phyloP scores from a whole-genome alignment of 2,113 vertebrate genomes.

The Candoia aspera region DNA sequence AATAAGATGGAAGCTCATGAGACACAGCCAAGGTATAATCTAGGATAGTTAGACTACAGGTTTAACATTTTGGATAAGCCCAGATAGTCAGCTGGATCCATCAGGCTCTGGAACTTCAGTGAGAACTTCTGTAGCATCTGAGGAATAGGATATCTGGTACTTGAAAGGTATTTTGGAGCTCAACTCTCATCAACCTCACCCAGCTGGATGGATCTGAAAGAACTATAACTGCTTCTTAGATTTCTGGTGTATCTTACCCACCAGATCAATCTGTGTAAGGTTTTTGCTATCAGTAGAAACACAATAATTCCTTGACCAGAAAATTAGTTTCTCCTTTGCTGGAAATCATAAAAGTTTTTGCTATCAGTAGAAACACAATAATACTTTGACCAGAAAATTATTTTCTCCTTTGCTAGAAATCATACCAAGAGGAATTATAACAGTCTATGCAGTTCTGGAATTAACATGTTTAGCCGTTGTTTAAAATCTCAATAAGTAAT shows the following conservation, averaged over 20 bases:
- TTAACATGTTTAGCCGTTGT: not conserved
- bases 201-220: not conserved
- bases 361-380: not conserved
- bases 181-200: not conserved
- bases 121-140: not conserved
- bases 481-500: not conserved
- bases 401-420: not conserved
- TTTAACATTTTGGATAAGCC: not conserved
- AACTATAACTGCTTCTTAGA: not conserved
- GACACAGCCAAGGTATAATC: too few species aligned
- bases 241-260: not conserved
- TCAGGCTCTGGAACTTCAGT: not conserved
- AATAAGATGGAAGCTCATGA: not conserved
- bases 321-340: not conserved
- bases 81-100: not conserved
- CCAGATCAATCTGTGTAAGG: not conserved
- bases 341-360: not conserved
- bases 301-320: not conserved
- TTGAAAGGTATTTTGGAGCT: not conserved
- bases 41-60: not conserved
- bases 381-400: not conserved
- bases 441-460: not conserved
- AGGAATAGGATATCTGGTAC: not conserved
- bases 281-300: not conserved
- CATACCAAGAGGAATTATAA: not conserved